Evolutionary conservation across 2,113 vertebrate genomes (phyloP).

Genomic region (Gracilinanus agilis): DNA sequence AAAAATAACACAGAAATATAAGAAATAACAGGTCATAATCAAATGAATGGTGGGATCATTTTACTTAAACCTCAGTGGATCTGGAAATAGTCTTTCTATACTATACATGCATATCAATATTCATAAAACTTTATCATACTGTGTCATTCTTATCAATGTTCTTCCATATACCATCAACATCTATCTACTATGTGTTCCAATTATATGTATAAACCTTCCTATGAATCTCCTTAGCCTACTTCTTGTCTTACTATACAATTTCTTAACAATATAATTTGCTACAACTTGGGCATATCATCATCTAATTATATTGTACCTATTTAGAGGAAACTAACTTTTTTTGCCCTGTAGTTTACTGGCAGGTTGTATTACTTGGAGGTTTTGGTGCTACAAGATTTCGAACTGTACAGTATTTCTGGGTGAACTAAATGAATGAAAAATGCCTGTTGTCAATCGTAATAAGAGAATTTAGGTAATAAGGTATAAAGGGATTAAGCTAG

Average conservation of each 20-base stretch:
- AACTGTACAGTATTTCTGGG: no score
- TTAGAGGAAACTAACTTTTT: neutral
- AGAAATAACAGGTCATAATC: neutral
- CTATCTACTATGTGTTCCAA: neutral
- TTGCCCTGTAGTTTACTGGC: neutral
- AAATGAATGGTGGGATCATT: neutral
- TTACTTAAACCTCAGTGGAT: neutral
- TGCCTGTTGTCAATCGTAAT: neutral
- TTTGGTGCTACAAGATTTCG: neutral
- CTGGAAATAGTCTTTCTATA: neutral
- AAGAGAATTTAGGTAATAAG: no score
- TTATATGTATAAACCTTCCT: neutral
- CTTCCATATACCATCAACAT: neutral
- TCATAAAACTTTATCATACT: neutral
- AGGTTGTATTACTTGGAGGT: neutral
- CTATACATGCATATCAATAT: neutral
- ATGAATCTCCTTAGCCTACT: neutral
- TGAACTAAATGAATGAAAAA: neutral
- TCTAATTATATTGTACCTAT: neutral
- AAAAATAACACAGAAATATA: neutral
- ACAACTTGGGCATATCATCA: neutral
- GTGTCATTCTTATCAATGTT: neutral
- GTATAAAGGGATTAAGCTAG: no score
- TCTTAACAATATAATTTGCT: neutral
- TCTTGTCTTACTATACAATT: neutral